Evolutionary conservation across 2,797 vertebrate species (phyloP).

Genomic region (Fistularia tabacaria): DNA sequence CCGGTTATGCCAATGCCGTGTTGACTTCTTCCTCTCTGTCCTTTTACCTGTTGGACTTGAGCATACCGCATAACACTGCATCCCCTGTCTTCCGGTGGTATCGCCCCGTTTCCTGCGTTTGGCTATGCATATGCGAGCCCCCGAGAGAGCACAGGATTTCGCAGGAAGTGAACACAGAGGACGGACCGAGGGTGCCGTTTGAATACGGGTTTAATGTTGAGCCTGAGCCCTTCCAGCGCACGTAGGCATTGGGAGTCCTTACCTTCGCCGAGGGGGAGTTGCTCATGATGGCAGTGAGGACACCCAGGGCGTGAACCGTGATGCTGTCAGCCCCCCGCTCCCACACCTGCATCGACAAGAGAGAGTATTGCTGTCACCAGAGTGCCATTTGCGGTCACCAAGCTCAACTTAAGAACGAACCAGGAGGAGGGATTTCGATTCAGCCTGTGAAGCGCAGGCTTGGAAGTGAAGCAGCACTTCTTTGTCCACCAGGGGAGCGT

Average conservation of each 20-base stretch:
- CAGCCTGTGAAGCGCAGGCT: conserved; percentile 1
- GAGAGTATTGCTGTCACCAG: neutral
- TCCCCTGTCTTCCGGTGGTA: too few relatives aligned
- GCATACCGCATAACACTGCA: too few relatives aligned
- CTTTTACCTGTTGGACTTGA: too few relatives aligned
- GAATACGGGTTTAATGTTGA: neutral
- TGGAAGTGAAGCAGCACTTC: conserved; percentile 14
- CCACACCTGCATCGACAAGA: conserved; percentile 72
- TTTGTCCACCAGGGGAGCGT: conserved; percentile 16
- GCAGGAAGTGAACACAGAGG: too few relatives aligned
- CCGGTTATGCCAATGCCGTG: too few relatives aligned
- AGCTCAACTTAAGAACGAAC: neutral
- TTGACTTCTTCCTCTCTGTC: too few relatives aligned
- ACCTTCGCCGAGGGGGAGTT: conserved; percentile 94
- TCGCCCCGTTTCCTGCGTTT: too few relatives aligned
- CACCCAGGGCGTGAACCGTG: conserved; percentile 87
- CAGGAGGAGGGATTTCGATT: neutral
- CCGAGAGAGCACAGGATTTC: neutral
- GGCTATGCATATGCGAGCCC: too few relatives aligned
- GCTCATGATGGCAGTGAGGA: conserved; percentile 94
- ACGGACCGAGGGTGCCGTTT: neutral
- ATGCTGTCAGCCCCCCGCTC: conserved; percentile 82
- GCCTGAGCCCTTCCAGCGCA: neutral
- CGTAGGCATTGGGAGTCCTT: conserved; percentile 22
- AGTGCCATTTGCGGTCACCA: neutral